Base-by-base conservation (phyloP, 2,113 vertebrate genomes). In the Plecturocebus donacophilus region DNA sequence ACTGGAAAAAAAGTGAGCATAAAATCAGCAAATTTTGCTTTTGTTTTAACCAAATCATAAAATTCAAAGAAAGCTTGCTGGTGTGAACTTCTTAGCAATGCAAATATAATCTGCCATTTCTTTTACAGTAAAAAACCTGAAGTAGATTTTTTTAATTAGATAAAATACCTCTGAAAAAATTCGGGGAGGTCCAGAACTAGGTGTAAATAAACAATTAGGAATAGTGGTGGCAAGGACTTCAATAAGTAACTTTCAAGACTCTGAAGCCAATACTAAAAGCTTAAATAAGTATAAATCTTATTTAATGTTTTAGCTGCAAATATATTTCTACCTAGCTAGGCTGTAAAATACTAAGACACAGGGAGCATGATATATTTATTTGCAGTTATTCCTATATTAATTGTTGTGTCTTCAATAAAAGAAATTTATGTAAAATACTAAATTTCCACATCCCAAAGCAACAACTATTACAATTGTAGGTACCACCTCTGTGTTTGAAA, bases 181-280 rank as follows among this genome's bases (percentile, higher is more conserved):
- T 40, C 82, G 45, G 25, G 5, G 8, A 54, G 20, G 30, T 81
- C 76, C 47, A 38, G 32, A 87, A 79, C 77, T 54, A 54, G 8
- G 83, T 71, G 75, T 54, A 94, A 93, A 58, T 52, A 93, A 97
- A 93, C 84, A 95, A 87, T 87, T 91, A 91, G 13, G 30, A 23
- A 20, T 87, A 49, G 68, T 87, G 30, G 76, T 82, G 17, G 66
- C 23, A 91, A 87, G 4, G 11, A 87, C 54, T 91, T 87, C 64
- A 95, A 83, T 87, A 45, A 54, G 25, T 35, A 87, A 42, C 19
- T 83, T 94, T 91, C 42, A 87, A 77, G 42, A 40, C 27, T 56
- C 90, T 95, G 64, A 35, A 90, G 73, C 19, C n/a, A 82, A 21
- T 61, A 71, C 14, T 56, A 84, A 88, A 89, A 77, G 40, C 9